Conservation (phyloP, 30 jellyfish, hydroid and myxozoan genomes). For the Turritopsis dohrnii region DNA sequence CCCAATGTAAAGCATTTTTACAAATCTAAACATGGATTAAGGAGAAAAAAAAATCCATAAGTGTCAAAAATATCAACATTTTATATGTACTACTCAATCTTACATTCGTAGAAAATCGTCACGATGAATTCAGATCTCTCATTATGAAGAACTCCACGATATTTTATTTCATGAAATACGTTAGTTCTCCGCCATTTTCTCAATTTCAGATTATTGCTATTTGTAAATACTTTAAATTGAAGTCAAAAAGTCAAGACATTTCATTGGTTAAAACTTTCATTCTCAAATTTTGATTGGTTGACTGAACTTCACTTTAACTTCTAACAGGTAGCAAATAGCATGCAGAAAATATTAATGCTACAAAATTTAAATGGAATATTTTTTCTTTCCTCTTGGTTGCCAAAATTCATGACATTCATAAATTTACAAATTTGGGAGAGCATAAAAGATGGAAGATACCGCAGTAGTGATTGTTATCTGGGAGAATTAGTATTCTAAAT, state of each 20-base stretch:
- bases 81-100: not conserved
- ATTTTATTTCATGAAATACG: not conserved
- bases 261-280: constrained; percentile 7
- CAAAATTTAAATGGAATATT: no score
- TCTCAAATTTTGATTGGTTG: constrained; percentile 17
- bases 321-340: not conserved
- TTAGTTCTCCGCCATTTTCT: not conserved
- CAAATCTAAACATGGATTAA: not conserved
- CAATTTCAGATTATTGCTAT: not conserved
- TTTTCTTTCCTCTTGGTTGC: not conserved
- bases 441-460: no score
- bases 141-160: no score
- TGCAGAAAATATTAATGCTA: not conserved
- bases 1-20: constrained; percentile 29
- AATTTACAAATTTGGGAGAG: no score
- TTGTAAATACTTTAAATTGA: not conserved
- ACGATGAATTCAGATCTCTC: no score
- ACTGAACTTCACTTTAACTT: not conserved
- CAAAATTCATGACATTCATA: not conserved
- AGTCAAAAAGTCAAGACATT: constrained; percentile 21
- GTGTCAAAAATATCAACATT: not conserved
- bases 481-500: no score
- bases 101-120: not conserved
- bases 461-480: no score
- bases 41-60: not conserved